These are phyloP conservation scores for Candoia aspera DNA, from an alignment of 2,113 vertebrate genomes.

Conservation along the genomic window DNA sequence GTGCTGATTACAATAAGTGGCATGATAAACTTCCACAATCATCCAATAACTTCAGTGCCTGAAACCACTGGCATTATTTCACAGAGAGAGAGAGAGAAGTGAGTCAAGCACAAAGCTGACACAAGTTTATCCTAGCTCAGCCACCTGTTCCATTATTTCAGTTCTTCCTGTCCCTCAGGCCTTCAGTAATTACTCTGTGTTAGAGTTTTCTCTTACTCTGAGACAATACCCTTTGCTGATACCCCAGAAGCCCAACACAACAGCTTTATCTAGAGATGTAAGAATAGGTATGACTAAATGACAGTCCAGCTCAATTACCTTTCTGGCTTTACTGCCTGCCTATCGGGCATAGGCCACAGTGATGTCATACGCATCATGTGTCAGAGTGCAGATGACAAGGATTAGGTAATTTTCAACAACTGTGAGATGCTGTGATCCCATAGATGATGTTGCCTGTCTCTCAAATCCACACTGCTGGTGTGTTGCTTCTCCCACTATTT, in stretches of 20 bases:
- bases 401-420: not conserved
- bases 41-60: not conserved
- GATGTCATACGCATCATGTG: not conserved
- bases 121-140: not conserved
- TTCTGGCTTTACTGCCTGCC: not conserved
- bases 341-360: not conserved
- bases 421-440: not conserved
- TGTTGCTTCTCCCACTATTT: constrained; percentile 34
- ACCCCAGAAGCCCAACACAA: not conserved
- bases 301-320: not conserved
- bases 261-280: not conserved
- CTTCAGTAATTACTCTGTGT: not conserved
- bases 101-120: not conserved
- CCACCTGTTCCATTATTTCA: not conserved
- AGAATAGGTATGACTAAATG: not conserved
- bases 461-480: not conserved
- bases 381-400: not conserved
- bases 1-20: not conserved
- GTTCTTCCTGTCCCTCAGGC: not conserved
- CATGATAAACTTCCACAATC: not conserved
- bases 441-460: not conserved
- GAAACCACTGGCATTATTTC: not conserved
- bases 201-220: not conserved
- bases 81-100: not conserved
- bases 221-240: not conserved